Evolutionary conservation across 2,888 invertebrate genomes (phyloP), one percentile per base, ranked within the genome.

Genomic region (Deilephila elpenor): DNA sequence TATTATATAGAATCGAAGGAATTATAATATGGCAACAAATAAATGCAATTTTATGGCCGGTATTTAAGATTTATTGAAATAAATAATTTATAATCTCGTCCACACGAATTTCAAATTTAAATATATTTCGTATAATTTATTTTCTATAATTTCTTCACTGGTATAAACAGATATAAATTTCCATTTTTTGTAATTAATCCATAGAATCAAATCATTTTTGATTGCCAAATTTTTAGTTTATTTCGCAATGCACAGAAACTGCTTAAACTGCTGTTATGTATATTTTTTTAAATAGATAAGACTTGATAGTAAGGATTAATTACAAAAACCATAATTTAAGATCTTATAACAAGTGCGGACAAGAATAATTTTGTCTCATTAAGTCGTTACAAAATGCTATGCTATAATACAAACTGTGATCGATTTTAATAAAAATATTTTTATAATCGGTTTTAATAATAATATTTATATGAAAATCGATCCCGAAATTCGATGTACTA

Each of bases 41-140:
- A 79, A 79, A 79, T 79, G 79, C 79, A 79, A 73, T 71, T 61
- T 71, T 79, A 74, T 74, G 75, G 74, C 75, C 74, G 19, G 44
- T 61, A 61, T 53, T 32, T 62, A 61, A 60, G 37, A 60, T 59
- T 59, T 71, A 59, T 37, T 71, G 44, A 44, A 71, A 71, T 44
- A 71, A 71, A 60, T 71, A 37, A 59, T 64, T 37, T 3, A 17
- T 67, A 51, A 67, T 51, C 67, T 67, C 67, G 67, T 67, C 67
- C 67, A 25, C 37, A 44, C 19, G 1, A 37, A 11, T 34, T 51
- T 67, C 1, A 32, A 37, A n/a, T 32, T n/a, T n/a, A 67, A 67
- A 25, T n/a, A 64, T n/a, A 20, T 37, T n/a, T 64, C 7, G 5
- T 11, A 37, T 64, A 64, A 62, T 34, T 37, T 37, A 11, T 37